A percentile compares a stretch with the other conserved stretches of the same genome.
Conservation (phyloP, 2,113 vertebrate genomes). For the Herpetotheres cachinnans region DNA sequence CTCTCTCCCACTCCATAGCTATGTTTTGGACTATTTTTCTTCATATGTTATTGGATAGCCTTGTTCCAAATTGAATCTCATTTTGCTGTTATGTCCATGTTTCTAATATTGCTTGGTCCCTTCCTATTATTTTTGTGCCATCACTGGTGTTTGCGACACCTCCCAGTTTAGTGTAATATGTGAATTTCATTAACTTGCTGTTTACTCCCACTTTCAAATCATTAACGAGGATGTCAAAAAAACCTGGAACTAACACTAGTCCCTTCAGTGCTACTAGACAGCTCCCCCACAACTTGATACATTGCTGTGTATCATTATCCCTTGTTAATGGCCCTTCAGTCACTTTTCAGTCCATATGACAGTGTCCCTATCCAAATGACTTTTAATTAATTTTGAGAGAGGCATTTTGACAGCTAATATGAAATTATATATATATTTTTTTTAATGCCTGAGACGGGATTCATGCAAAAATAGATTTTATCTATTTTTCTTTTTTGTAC, state of each 20-base stretch:
- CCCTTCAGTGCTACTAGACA: neutral
- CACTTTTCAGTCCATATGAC: neutral
- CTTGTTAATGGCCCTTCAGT: slow-evolving; percentile 5
- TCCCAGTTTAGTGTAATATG: neutral
- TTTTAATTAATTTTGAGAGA: slow-evolving; percentile 20
- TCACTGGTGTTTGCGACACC: neutral
- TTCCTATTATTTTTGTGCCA: neutral
- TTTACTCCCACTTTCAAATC: slow-evolving; percentile 28
- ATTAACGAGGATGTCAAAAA: slow-evolving; percentile 11
- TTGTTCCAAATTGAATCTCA: neutral
- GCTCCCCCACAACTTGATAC: neutral
- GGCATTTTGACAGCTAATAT: neutral
- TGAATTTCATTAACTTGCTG: slow-evolving; percentile 15
- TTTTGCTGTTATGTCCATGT: neutral
- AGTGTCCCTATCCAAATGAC: neutral
- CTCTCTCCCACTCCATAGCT: neutral
- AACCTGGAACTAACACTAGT: neutral
- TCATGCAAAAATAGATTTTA: neutral
- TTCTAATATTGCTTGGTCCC: neutral
- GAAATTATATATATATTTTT: neutral
- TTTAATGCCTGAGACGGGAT: neutral
- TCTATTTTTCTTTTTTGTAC: neutral
- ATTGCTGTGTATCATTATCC: neutral
- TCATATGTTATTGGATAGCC: neutral
- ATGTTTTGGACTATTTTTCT: slow-evolving; percentile 1